A percentile compares a stretch with the other conserved stretches of the same genome.
Conservation (phyloP, 2,113 vertebrate species). For the Lampris megalopsis region DNA sequence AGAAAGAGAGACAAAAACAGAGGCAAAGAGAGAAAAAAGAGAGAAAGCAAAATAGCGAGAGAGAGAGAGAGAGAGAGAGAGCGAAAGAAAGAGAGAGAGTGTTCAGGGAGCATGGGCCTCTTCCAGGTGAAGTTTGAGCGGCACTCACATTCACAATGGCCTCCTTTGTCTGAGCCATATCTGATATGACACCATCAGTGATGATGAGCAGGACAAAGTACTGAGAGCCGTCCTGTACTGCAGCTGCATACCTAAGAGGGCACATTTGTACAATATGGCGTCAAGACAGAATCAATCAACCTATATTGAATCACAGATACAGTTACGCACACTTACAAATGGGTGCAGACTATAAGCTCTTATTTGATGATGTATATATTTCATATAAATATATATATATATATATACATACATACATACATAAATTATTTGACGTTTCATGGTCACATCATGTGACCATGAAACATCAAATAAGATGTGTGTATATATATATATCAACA, state of each 20-base stretch:
- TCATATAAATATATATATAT: background rate
- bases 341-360: background rate
- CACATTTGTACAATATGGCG: slow-evolving; percentile 4
- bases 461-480: too few relatives aligned
- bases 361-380: background rate
- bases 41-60: slow-evolving; percentile 4
- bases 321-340: background rate
- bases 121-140: slow-evolving; percentile 18
- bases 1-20: background rate
- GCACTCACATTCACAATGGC: slow-evolving; percentile 94
- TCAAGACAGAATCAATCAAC: slow-evolving; percentile 4
- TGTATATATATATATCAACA: too few relatives aligned
- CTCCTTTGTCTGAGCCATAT: slow-evolving; percentile 98
- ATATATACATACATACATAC: too few relatives aligned
- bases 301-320: background rate
- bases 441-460: too few relatives aligned
- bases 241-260: slow-evolving; percentile 84
- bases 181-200: slow-evolving; percentile 96
- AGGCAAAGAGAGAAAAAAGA: background rate
- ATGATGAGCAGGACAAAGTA: slow-evolving; percentile 96
- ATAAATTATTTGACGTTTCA: too few relatives aligned
- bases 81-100: background rate
- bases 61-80: background rate
- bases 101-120: background rate
- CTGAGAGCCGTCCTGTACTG: slow-evolving; percentile 91